A percentile compares a stretch with the other conserved stretches of the same genome.
These are phyloP conservation scores for Astropecten irregularis DNA, from an alignment of 53 echinoderm and acorn worm species.

Conservation along the genomic window DNA sequence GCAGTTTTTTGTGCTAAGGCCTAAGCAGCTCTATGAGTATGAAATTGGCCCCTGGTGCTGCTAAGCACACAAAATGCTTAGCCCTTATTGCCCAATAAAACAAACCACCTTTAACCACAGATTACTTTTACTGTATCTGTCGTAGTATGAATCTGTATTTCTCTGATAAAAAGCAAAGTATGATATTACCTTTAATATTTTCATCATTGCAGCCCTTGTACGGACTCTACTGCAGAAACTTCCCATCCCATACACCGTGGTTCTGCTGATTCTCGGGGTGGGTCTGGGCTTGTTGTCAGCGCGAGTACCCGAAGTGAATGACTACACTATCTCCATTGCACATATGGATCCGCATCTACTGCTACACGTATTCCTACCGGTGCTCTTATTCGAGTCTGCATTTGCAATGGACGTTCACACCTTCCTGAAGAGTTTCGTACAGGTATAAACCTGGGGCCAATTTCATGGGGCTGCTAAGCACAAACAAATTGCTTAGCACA, in stretches of 20 bases:
- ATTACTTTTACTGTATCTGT: no score
- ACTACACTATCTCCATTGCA: constrained; percentile 71
- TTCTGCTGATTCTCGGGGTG: constrained; percentile 78
- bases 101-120: no score
- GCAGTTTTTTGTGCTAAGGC: neutral
- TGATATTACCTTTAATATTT: no score
- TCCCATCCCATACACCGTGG: constrained; percentile 85
- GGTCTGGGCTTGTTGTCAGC: constrained; percentile 69
- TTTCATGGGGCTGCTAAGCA: no score
- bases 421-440: constrained; percentile 82
- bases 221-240: constrained; percentile 65
- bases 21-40: no score
- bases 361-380: constrained; percentile 87
- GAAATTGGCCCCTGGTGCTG: no score
- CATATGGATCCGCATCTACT: constrained; percentile 93
- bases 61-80: no score
- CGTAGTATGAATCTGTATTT: no score
- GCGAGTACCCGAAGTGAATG: constrained; percentile 42
- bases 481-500: no score
- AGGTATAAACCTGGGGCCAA: constrained; percentile 55
- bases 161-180: no score
- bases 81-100: no score
- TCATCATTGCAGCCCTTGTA: constrained; percentile 84
- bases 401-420: constrained; percentile 99
- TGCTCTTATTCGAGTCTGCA: constrained; percentile 94